A percentile compares a stretch with the other conserved stretches of the same genome.
Evolutionary conservation across 2,113 vertebrate genomes (phyloP).

Genomic region (Labeo rohita): DNA sequence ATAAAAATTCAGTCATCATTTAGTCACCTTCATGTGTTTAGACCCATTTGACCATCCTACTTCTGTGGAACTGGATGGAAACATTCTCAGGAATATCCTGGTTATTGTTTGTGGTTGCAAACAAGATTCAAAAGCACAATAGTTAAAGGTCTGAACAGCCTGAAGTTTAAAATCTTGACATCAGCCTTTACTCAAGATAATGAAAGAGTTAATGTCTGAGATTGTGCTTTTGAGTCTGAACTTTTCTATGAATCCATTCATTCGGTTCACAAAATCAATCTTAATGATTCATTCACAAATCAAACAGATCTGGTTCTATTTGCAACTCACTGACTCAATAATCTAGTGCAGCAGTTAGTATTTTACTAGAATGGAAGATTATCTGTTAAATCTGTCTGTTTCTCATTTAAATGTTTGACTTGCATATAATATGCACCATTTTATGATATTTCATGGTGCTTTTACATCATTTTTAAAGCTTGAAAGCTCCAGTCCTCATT

Average conservation of each 20-base stretch:
- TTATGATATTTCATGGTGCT: neutral
- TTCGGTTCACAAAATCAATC: neutral
- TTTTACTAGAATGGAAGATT: neutral
- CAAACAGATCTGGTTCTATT: neutral
- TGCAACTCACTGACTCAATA: neutral
- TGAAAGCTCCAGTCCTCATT: neutral
- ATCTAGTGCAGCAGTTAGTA: neutral
- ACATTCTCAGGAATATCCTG: neutral
- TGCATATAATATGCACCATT: neutral
- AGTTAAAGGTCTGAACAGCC: neutral
- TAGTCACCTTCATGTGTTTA: neutral
- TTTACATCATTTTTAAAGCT: neutral
- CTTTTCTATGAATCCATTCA: neutral
- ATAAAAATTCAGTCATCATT: neutral
- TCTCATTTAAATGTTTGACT: too few species aligned
- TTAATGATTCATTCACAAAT: slow-evolving; percentile 4
- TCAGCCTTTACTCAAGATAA: neutral
- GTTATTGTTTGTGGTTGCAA: neutral
- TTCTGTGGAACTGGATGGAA: neutral
- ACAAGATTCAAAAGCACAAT: neutral
- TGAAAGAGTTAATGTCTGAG: neutral
- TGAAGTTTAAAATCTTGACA: too few species aligned
- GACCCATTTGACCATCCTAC: neutral
- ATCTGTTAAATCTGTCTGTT: neutral
- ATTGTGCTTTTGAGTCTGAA: neutral